phyloP scores from a whole-genome alignment of 2,113 vertebrate species.

The Herpailurus yagouaroundi region DNA sequence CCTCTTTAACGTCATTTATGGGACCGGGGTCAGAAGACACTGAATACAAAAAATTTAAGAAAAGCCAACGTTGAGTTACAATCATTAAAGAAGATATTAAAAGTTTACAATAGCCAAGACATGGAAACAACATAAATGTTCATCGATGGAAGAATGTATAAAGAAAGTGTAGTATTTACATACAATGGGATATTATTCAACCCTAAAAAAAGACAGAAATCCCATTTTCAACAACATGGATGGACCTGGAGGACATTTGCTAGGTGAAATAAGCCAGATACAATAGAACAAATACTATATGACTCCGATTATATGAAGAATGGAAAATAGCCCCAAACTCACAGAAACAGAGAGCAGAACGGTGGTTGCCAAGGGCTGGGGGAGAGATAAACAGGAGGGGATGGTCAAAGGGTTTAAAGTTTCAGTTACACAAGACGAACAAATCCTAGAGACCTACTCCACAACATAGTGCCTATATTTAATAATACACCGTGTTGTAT shows the following conservation, averaged over 20 bases:
- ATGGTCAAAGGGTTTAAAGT: background rate
- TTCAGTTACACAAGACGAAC: background rate
- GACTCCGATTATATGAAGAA: background rate
- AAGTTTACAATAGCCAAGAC: background rate
- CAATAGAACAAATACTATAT: background rate
- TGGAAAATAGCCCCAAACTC: background rate
- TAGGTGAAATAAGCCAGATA: background rate
- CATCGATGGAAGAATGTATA: background rate
- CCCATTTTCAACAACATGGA: background rate
- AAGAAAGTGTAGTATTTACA: background rate
- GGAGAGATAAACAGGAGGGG: accelerated
- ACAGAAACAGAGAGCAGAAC: background rate
- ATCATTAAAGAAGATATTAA: background rate
- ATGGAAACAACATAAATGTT: background rate
- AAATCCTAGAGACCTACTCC: too few relatives aligned
- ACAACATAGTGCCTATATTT: background rate
- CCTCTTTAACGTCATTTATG: background rate
- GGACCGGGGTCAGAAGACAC: background rate
- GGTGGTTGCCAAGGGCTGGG: background rate
- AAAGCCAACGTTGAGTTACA: background rate
- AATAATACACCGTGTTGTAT: too few relatives aligned
- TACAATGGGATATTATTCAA: background rate
- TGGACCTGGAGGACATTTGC: background rate
- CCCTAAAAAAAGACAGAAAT: background rate
- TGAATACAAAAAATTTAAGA: background rate